Evolutionary conservation across 2,888 invertebrate species (phyloP).

Genomic region (Nephrocerus scutellatus): DNA sequence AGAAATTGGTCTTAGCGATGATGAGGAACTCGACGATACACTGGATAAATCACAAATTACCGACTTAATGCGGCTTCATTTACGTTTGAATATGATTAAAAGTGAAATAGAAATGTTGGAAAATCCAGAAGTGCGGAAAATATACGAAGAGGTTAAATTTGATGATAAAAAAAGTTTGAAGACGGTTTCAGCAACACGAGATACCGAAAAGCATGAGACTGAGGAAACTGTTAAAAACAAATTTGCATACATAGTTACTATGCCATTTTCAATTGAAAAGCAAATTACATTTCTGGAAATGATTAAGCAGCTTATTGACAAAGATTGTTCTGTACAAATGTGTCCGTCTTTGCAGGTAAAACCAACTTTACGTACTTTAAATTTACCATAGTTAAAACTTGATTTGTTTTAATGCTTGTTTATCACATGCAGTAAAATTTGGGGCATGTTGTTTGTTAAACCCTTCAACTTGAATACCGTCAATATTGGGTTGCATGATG

Average conservation of each 20-base stretch:
- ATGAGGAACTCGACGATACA: conserved; percentile 39
- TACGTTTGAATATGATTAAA: conserved; percentile 53
- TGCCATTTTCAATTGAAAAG: conserved; percentile 47
- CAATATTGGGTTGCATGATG: too few species aligned
- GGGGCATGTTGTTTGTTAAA: too few species aligned
- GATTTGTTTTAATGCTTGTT: too few species aligned
- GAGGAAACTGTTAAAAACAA: conserved; percentile 21
- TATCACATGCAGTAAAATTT: too few species aligned
- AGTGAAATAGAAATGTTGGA: conserved; percentile 55
- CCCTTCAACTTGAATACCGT: too few species aligned
- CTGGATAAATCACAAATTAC: conserved; percentile 44
- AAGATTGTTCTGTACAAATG: conserved; percentile 46
- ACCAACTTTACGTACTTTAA: not conserved
- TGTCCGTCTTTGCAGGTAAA: conserved; percentile 38
- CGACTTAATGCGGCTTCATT: conserved; percentile 52
- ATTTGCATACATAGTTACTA: conserved; percentile 47
- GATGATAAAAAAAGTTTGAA: conserved; percentile 15
- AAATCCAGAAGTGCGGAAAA: conserved; percentile 54
- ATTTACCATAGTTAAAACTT: too few species aligned
- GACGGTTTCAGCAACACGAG: conserved; percentile 5
- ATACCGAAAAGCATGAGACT: conserved; percentile 8
- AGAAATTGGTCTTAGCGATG: conserved; percentile 43
- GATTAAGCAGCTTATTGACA: conserved; percentile 43
- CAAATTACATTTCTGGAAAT: conserved; percentile 48
- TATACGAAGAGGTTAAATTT: conserved; percentile 42